Evolutionary conservation across 2,797 vertebrate species (phyloP).

Genomic region (Dallia pectoralis): DNA sequence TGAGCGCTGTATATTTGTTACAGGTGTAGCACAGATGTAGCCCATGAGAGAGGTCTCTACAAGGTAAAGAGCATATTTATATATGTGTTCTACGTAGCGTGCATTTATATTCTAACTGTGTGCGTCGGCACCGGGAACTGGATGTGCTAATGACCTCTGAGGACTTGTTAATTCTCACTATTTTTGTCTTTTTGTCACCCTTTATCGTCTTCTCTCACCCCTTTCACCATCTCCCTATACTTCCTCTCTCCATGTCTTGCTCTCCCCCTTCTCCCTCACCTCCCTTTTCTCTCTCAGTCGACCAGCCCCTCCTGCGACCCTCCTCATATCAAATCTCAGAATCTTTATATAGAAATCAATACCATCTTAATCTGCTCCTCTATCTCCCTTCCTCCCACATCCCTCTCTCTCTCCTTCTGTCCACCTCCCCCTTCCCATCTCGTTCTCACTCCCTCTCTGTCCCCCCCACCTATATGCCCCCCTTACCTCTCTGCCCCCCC

Average conservation of each 20-base stretch:
- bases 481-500: neutral
- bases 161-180: neutral
- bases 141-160: neutral
- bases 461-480: too few species aligned
- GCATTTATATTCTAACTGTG: neutral
- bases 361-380: slow-evolving; percentile 67
- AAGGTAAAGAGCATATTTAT: neutral
- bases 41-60: neutral
- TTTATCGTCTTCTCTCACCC: neutral
- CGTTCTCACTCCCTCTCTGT: too few species aligned
- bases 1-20: neutral
- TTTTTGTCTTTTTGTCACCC: neutral
- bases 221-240: neutral
- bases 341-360: slow-evolving; percentile 80
- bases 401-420: slow-evolving; percentile 48
- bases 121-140: neutral
- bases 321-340: slow-evolving; percentile 66
- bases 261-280: neutral
- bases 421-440: neutral
- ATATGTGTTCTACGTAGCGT: neutral
- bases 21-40: too few species aligned
- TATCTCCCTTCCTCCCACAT: slow-evolving; percentile 20
- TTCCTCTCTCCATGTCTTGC: neutral
- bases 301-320: slow-evolving; percentile 27
- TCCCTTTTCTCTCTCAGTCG: neutral